phyloP scores from a whole-genome alignment of 2,797 vertebrate species.

The Cyprinodon diabolis region DNA sequence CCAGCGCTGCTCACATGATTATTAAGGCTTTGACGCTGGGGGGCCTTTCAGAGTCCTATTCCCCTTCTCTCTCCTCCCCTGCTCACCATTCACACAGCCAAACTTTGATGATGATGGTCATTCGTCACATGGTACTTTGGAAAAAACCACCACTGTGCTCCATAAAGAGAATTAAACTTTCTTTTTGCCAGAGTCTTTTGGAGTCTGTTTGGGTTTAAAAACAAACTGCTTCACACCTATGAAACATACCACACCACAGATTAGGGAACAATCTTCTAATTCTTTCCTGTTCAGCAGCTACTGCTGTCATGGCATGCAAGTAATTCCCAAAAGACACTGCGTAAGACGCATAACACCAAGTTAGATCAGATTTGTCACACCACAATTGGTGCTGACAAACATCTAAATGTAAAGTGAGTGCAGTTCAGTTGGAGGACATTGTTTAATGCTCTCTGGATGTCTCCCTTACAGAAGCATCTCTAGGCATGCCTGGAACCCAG shows the following conservation, averaged over 20 bases:
- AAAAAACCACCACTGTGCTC: constrained; percentile 56
- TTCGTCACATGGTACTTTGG: constrained; percentile 70
- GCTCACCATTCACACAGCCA: constrained; percentile 71
- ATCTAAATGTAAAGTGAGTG: constrained; percentile 48
- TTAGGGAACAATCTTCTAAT: constrained; percentile 34
- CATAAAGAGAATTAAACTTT: constrained; percentile 57
- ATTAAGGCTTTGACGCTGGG: constrained; percentile 83
- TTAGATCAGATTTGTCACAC: constrained; percentile 65
- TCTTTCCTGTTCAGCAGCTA: constrained; percentile 38
- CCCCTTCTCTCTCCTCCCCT: constrained; percentile 68
- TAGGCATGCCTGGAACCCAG: constrained; percentile 66
- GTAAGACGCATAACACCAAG: constrained; percentile 56
- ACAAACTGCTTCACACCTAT: constrained; percentile 44
- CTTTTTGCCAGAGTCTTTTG: constrained; percentile 36
- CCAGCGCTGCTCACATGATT: constrained; percentile 85
- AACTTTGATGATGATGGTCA: constrained; percentile 77
- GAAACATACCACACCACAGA: constrained; percentile 37
- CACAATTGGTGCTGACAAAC: constrained; percentile 69
- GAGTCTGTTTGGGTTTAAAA: constrained; percentile 46
- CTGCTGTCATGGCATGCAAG: constrained; percentile 29
- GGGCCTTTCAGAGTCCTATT: constrained; percentile 78
- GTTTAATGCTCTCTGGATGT: constrained; percentile 48
- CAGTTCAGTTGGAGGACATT: constrained; percentile 38
- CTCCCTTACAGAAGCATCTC: constrained; percentile 69
- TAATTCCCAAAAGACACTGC: constrained; percentile 49